Conservation (phyloP, 2,888 invertebrate species). For the Aleiodes alternator region DNA sequence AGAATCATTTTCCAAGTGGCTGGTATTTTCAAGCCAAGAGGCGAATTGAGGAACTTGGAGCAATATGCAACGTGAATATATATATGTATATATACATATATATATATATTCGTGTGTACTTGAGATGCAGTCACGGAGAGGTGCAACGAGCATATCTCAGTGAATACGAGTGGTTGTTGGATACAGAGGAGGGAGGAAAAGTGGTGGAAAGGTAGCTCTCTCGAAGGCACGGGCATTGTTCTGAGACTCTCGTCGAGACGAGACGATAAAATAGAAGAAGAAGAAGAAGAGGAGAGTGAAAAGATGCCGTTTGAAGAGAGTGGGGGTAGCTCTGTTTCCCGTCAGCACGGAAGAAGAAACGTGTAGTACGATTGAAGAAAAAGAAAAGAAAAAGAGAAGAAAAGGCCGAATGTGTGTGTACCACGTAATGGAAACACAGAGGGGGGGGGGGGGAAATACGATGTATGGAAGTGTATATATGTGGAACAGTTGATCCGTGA, state of each 20-base stretch:
- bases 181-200: slow-evolving; percentile 30
- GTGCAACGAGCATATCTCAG: slow-evolving; percentile 44
- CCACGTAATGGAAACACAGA: slow-evolving; percentile 24
- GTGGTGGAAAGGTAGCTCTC: slow-evolving; percentile 27
- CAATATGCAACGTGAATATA: slow-evolving; percentile 30
- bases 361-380: slow-evolving; percentile 32
- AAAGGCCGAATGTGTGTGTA: slow-evolving; percentile 38
- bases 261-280: background rate
- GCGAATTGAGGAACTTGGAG: slow-evolving; percentile 30
- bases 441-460: slow-evolving; percentile 54
- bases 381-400: slow-evolving; percentile 24
- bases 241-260: slow-evolving; percentile 25
- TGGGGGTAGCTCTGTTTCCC: background rate
- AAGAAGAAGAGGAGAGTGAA: slow-evolving; percentile 31
- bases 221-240: slow-evolving; percentile 27
- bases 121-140: slow-evolving; percentile 34
- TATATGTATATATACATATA: slow-evolving; percentile 12
- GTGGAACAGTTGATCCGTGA: slow-evolving; percentile 61
- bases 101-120: slow-evolving; percentile 27
- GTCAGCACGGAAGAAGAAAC: slow-evolving; percentile 20
- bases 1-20: slow-evolving; percentile 36
- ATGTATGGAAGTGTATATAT: slow-evolving; percentile 49
- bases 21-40: slow-evolving; percentile 35
- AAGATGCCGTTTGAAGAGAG: slow-evolving; percentile 29
- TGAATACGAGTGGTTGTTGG: slow-evolving; percentile 23